Base-by-base conservation (phyloP, 1,140 invertebrate species). In the Bombus sylvicola region DNA sequence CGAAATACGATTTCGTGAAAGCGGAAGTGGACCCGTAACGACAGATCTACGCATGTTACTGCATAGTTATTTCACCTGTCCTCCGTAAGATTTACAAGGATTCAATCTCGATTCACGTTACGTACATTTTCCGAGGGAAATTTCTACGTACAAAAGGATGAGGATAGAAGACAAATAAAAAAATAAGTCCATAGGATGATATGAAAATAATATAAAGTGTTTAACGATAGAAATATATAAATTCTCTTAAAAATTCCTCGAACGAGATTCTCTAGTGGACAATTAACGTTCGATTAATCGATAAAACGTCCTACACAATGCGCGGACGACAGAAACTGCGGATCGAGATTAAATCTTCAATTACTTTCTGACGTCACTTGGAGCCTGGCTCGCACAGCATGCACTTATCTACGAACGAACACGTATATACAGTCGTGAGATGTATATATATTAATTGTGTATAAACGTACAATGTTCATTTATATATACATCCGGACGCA, bases 361-460 rank as follows among this genome's bases (percentile, higher is more conserved):
- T 84, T 74, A 90, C 69, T 90, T 91, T 92, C 87, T 86, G 72
- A 92, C 75, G 57, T 89, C 86, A 92, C 82, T 90, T 88, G 80
- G 81, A 91, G 76, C 85, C 76, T 92, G 88, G 87, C 78, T 89
- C 83, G 92, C 91, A 92, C 86, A 91, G 90, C 91, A 91, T 92
- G 90, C 85, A 85, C 76, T 68, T 80, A 86, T 86, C 76, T 88
- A 87, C 57, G 62, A 57, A 91, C 84, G 62, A 59, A 81, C 71
- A 31, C 41, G 37, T 43, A 41, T 47, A 41, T 64, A 47, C 43
- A 34, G 39, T 87, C 69, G 76, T 43, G 64, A 87, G 69, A 69
- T 64, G 68, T 74, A 79, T 64, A 47, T 69, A 66, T 71, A 88
- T 41, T 62, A 13, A 28, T 28, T n/a, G 28, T 62, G 18, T 80